Conservation (phyloP, 2,113 vertebrate species). For the Rattus rattus region DNA sequence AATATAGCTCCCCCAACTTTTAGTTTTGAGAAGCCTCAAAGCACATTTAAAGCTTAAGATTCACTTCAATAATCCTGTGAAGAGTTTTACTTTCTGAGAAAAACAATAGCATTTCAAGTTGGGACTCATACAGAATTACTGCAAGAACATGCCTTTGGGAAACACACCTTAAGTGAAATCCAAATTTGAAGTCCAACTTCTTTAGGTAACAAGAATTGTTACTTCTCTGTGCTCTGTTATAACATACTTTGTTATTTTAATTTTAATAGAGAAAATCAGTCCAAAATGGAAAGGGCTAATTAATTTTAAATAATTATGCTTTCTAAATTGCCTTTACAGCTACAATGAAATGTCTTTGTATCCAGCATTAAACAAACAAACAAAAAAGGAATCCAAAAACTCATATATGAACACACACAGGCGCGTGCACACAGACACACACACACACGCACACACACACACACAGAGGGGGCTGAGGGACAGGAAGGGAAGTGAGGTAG, state of each 20-base stretch:
- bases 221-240: not conserved
- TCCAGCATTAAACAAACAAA: not conserved
- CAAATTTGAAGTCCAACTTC: not conserved
- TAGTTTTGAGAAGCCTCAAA: not conserved
- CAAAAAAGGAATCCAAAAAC: not conserved
- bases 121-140: not conserved
- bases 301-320: not conserved
- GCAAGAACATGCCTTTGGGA: not conserved
- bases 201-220: not conserved
- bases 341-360: not conserved
- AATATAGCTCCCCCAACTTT: not conserved
- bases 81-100: not conserved
- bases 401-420: not conserved
- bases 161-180: not conserved
- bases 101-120: not conserved
- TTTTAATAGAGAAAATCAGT: not conserved
- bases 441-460: not conserved
- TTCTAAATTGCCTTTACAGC: constrained; percentile 40
- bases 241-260: not conserved
- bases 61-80: not conserved
- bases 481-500: not conserved
- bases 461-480: not conserved
- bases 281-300: not conserved
- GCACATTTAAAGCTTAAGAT: not conserved
- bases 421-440: not conserved